phyloP scores from a whole-genome alignment of 2,113 vertebrate species.

The pig (Sus scrofa) region DNA sequence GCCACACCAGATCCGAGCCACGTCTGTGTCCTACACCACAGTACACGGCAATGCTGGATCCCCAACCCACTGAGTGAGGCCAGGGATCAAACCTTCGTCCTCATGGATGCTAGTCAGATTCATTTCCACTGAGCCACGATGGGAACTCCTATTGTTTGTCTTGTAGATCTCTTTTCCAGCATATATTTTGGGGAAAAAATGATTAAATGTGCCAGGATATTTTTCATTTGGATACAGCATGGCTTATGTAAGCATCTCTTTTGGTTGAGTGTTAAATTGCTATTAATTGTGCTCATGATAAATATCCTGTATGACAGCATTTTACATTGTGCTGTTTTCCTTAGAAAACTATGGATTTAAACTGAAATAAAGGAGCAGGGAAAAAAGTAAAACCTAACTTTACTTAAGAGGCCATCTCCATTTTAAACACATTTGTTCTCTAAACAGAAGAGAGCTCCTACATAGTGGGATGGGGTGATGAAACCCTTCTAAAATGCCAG shows the following conservation, averaged over 20 bases:
- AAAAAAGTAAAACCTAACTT: background rate
- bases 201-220: background rate
- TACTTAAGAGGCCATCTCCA: background rate
- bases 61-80: too few species aligned
- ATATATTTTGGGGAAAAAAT: background rate
- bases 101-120: too few species aligned
- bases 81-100: too few species aligned
- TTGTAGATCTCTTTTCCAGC: background rate
- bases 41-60: too few species aligned
- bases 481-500: background rate
- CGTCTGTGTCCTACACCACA: too few species aligned
- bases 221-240: background rate
- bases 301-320: background rate
- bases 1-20: too few species aligned
- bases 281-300: background rate
- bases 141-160: background rate
- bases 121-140: too few species aligned
- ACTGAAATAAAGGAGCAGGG: background rate
- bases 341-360: constrained; percentile 46
- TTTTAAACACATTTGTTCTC: constrained; percentile 21
- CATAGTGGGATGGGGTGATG: background rate
- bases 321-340: background rate
- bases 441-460: background rate
- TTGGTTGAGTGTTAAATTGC: background rate
- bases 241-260: background rate